Evolutionary conservation across 2,888 invertebrate genomes (phyloP).

Genomic region (Drosophila fungiperda): DNA sequence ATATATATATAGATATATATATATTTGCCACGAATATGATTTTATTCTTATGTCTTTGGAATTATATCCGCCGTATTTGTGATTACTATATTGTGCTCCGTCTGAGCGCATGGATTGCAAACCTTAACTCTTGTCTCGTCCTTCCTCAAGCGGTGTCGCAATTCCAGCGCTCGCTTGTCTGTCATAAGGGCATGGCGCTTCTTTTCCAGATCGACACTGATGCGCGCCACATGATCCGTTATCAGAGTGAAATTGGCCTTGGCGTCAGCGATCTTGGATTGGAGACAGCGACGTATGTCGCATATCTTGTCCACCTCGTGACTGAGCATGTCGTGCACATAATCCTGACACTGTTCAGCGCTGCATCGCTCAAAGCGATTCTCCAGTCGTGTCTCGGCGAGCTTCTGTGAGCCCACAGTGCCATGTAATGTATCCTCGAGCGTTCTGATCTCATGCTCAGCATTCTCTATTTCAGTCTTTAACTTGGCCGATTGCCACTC

Average conservation of each 20-base stretch:
- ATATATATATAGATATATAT: background rate
- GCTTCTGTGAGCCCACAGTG: slow-evolving; percentile 91
- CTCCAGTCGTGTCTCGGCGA: slow-evolving; percentile 94
- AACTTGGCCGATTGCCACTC: slow-evolving; percentile 92
- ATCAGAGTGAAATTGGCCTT: slow-evolving; percentile 90
- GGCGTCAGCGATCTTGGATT: slow-evolving; percentile 89
- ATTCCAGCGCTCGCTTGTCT: slow-evolving; percentile 88
- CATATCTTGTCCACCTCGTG: slow-evolving; percentile 90
- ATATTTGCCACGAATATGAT: background rate
- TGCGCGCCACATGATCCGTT: slow-evolving; percentile 89
- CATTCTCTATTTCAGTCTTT: slow-evolving; percentile 92
- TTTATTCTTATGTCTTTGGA: slow-evolving; percentile 7
- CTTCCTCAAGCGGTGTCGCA: slow-evolving; percentile 15
- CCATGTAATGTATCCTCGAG: slow-evolving; percentile 90
- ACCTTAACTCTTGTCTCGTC: background rate
- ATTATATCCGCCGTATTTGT: background rate
- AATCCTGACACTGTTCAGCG: slow-evolving; percentile 91
- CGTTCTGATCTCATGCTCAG: slow-evolving; percentile 90
- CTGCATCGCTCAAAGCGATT: slow-evolving; percentile 92
- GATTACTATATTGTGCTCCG: slow-evolving; percentile 35
- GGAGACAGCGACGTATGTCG: slow-evolving; percentile 88
- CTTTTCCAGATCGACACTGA: slow-evolving; percentile 89
- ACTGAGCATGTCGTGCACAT: slow-evolving; percentile 89
- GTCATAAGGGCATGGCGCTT: slow-evolving; percentile 91
- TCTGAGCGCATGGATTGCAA: slow-evolving; percentile 25